Evolutionary conservation across 2,113 vertebrate genomes (phyloP).

Genomic region (Thomomys bottae): DNA sequence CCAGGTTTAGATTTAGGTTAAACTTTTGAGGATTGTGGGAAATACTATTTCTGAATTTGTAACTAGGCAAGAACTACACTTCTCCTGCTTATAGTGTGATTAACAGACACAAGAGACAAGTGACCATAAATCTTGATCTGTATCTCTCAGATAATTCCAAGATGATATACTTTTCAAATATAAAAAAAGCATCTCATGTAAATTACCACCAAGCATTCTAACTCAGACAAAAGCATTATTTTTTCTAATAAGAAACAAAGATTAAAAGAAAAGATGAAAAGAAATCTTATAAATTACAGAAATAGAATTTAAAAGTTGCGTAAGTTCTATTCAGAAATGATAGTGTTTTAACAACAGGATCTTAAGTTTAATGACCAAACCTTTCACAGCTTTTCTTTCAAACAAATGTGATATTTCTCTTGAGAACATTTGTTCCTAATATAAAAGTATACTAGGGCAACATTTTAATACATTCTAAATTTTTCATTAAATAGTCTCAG

Average conservation of each 20-base stretch:
- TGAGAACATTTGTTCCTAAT: constrained; percentile 8
- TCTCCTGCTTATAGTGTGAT: constrained; percentile 46
- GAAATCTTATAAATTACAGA: constrained; percentile 50
- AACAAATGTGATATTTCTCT: constrained; percentile 28
- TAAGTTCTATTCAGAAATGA: constrained; percentile 27
- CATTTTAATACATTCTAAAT: constrained; percentile 41
- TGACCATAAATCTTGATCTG: constrained; percentile 57
- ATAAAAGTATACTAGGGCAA: constrained; percentile 46
- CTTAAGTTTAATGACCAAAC: constrained; percentile 11
- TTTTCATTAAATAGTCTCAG: constrained; percentile 48
- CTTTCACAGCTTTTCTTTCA: constrained; percentile 4
- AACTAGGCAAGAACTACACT: constrained; percentile 4
- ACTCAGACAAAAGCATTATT: constrained; percentile 57
- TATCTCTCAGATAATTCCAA: constrained; percentile 45
- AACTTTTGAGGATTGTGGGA: constrained; percentile 41
- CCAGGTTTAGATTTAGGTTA: constrained; percentile 65
- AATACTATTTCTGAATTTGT: not conserved
- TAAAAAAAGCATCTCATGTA: constrained; percentile 58
- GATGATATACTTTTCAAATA: constrained; percentile 57
- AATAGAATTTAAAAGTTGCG: constrained; percentile 50
- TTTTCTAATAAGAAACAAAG: constrained; percentile 58
- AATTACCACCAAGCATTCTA: constrained; percentile 56
- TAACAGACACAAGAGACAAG: constrained; percentile 50
- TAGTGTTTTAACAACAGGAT: constrained; percentile 46
- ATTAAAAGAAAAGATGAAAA: constrained; percentile 62